Base-by-base conservation (phyloP, 2,113 vertebrate genomes). In the Pithys albifrons region DNA sequence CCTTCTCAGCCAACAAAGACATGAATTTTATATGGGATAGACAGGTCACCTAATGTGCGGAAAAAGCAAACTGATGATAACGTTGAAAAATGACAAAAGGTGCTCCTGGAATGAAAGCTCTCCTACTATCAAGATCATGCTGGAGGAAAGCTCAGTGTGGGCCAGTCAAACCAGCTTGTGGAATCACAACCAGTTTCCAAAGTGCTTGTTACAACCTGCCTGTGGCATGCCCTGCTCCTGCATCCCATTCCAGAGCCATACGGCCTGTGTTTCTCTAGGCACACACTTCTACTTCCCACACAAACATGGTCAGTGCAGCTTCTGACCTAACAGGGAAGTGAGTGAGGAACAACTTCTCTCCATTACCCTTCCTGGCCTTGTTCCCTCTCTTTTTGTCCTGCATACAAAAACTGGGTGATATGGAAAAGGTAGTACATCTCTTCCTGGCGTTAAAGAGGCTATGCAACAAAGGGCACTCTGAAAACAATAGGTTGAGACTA, bases 121-220 rank as follows among this genome's bases (percentile, higher is more conserved):
- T 74, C 14, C 48, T 51, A 29, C 41, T 67, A 17, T 23, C 14
- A 35, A 77, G 64, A 64, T 37, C 23, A 54, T 22, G 18, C 75
- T 84, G 65, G 48, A 84, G 57, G 31, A 90, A 81, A 81, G 52
- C 80, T 78, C 61, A 10, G 1, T 17, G 35, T 31, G 52, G 73
- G 85, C 93, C 57, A 84, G 93, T 91, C 83, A 92, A 95, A 96
- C 94, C 93, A 95, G 93, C 95, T 89, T 89, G 46, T 51, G 67
- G 76, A 78, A 93, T 89, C 84, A 75, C 70, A 93, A 74, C 65
- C 61, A 67, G 69, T 61, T 88, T 84, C 89, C 86, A 41, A 25
- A 89, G 52, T 52, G 77, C 73, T 41, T 95, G 94, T 93, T 87
- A 10, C 35, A 89, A 84, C 95, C 73, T 91, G 89, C 76, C 95